These are phyloP conservation scores for Ceratina japonica DNA, from an alignment of 1,140 invertebrate genomes.

Conservation along the genomic window DNA sequence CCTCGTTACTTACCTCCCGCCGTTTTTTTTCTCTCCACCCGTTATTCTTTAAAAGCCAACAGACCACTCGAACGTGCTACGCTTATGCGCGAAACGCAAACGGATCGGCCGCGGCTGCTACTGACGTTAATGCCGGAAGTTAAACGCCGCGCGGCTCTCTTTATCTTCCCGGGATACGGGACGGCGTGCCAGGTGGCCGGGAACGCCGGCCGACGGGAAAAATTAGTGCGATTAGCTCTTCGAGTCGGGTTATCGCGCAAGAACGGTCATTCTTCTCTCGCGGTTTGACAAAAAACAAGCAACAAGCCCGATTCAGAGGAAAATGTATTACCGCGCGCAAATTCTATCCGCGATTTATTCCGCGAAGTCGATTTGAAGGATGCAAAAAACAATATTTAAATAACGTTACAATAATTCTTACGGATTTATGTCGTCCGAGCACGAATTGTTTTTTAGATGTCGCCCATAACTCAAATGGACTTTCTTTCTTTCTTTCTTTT, in stretches of 20 bases:
- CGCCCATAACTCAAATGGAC: background rate
- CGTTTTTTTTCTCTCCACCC: background rate
- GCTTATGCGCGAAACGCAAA: slow-evolving; percentile 46
- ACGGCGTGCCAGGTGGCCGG: background rate
- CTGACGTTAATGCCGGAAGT: slow-evolving; percentile 58
- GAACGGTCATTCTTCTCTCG: background rate
- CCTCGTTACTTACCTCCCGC: slow-evolving; percentile 2
- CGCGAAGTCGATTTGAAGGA: too few species aligned
- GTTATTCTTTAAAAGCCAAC: slow-evolving; percentile 18
- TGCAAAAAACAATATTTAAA: too few species aligned
- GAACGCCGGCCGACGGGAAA: background rate
- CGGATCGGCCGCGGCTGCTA: slow-evolving; percentile 47
- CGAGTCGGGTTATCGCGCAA: background rate
- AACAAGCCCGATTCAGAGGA: too few species aligned
- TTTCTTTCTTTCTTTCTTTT: background rate
- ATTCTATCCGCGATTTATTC: background rate
- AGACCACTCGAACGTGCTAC: slow-evolving; percentile 13
- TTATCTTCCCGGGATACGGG: slow-evolving; percentile 2
- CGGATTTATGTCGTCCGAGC: too few species aligned
- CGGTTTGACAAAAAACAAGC: too few species aligned
- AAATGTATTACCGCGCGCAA: too few species aligned
- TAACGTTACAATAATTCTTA: background rate
- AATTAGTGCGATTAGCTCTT: slow-evolving; percentile 14
- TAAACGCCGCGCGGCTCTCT: slow-evolving; percentile 28
- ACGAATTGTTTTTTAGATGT: background rate